Percentiles rank a stretch among this genome's conserved stretches.
These are phyloP conservation scores for Drosophila borealis DNA, from an alignment of 2,888 invertebrate genomes.

Conservation along the genomic window DNA sequence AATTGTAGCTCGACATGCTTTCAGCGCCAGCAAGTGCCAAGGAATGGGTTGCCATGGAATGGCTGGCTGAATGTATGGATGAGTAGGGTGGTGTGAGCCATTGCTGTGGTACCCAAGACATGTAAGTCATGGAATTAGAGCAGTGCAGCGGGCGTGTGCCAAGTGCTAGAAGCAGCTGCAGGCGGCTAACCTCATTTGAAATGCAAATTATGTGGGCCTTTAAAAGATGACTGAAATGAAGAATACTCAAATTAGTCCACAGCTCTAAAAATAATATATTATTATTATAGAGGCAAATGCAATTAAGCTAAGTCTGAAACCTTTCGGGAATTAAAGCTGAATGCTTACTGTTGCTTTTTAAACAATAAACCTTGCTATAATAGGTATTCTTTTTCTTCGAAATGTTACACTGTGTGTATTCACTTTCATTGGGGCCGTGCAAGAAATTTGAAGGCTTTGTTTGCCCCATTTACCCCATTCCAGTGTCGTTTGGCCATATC, in stretches of 20 bases:
- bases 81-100: conserved; percentile 19
- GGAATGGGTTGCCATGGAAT: conserved; percentile 12
- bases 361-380: neutral
- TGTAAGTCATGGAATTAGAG: conserved; percentile 42
- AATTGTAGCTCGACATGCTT: conserved; percentile 44
- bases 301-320: too few relatives aligned
- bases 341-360: too few relatives aligned
- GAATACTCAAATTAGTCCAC: neutral
- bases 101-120: conserved; percentile 6
- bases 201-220: conserved; percentile 49
- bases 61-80: conserved; percentile 7
- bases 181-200: conserved; percentile 56
- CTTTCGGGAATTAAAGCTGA: too few relatives aligned
- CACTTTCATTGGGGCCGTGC: neutral
- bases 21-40: conserved; percentile 9
- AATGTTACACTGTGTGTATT: too few relatives aligned
- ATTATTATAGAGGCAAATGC: neutral
- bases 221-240: neutral
- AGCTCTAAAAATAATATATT: neutral
- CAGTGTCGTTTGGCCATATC: conserved; percentile 36
- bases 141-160: conserved; percentile 24
- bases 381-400: too few relatives aligned
- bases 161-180: conserved; percentile 14
- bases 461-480: conserved; percentile 29
- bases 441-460: conserved; percentile 16